Base-by-base conservation (phyloP, 1,140 invertebrate species). In the Drosophila pandora region DNA sequence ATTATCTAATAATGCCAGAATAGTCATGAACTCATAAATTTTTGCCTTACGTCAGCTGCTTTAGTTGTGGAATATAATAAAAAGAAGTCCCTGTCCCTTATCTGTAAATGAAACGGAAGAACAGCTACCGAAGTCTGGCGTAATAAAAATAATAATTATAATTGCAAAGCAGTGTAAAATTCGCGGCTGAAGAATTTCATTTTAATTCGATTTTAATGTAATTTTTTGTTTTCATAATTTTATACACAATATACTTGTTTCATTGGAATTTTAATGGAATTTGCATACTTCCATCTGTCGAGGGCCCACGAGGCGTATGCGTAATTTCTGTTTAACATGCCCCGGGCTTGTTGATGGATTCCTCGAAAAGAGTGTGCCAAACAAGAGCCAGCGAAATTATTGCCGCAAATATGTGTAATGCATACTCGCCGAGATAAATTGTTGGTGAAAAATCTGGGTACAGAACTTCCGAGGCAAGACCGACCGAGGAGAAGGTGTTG, bases 131-230 rank as follows among this genome's bases (percentile, higher is more conserved):
- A 73, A 80, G 73, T 73, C 12, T 37, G 10, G 8, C 60, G 73
- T 49, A 80, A 32, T 41, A 60, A 70, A 63, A 74, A 74, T 23
- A 70, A 45, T 71, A 64, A 77, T 77, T 68, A 52, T 65, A 55
- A 64, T 70, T 48, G 45, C 52, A 23, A 59, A 49, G 39, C 34
- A 48, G 12, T 61, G 53, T 28, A n/a, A 13, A 59, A 47, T 58
- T 3, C 17, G 41, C 32, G 10, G 10, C 32, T 34, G 9, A 34
- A 48, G 59, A 76, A 61, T 64, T 54, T 49, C 47, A 71, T 60
- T 70, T 78, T 65, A 84, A 85, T 62, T 60, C 12, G 48, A 59
- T 43, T 68, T 74, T 68, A 67, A 84, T 69, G 57, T 59, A 69
- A 68, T 48, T 71, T 23, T 25, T 37, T 32, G 47, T 76, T 58